phyloP scores from a whole-genome alignment of 2,113 vertebrate species.

The Cairina moschata region DNA sequence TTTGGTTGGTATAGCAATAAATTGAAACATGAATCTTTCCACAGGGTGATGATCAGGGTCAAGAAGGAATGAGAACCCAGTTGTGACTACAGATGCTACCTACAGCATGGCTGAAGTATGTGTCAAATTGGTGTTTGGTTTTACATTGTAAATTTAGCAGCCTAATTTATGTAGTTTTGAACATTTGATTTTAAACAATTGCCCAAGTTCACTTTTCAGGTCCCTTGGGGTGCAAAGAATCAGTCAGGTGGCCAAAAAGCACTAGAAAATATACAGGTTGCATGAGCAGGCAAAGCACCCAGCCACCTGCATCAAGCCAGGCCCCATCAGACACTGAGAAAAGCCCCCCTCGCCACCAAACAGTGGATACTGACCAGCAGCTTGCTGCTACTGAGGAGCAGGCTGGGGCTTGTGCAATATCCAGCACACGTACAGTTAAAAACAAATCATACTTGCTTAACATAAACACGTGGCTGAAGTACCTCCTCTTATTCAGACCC shows the following conservation, averaged over 20 bases:
- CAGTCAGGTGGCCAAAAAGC: not conserved
- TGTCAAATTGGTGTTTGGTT: not conserved
- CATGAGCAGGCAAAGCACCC: not conserved
- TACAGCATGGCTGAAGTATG: not conserved
- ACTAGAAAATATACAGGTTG: not conserved
- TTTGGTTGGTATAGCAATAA: not conserved
- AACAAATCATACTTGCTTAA: not conserved
- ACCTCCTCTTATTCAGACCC: not conserved
- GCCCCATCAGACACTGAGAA: not conserved
- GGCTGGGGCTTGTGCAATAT: fast-evolving
- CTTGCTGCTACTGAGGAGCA: not conserved
- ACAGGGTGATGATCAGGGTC: not conserved
- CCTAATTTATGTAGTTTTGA: not conserved
- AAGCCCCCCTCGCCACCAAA: not conserved
- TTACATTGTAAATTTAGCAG: constrained; percentile 1
- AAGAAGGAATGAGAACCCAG: not conserved
- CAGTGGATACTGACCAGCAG: not conserved
- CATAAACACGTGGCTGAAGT: not conserved
- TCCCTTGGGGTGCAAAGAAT: not conserved
- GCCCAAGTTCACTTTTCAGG: fast-evolving
- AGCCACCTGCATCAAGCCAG: not conserved
- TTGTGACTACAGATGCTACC: not conserved
- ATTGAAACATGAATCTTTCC: not conserved
- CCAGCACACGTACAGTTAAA: not conserved
- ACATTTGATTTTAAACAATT: not conserved